Conservation (phyloP, 2,113 vertebrate species). For the Sylvia atricapilla region DNA sequence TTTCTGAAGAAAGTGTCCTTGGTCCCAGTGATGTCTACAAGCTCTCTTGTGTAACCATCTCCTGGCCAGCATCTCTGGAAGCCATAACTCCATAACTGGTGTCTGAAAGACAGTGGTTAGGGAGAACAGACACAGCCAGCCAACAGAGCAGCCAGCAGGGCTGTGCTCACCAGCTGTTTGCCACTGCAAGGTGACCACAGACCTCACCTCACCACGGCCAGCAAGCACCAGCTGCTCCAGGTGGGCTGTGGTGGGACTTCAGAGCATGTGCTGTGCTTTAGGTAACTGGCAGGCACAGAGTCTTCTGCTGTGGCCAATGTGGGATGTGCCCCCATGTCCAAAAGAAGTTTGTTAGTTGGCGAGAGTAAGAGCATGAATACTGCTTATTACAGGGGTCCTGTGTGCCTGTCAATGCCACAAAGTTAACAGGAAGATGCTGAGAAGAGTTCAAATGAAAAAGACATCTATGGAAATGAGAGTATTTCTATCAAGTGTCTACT, state of each 20-base stretch:
- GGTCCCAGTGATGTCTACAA: accelerated
- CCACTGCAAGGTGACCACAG: background rate
- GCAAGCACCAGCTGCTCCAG: background rate
- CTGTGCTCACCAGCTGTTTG: background rate
- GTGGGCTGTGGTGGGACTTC: accelerated
- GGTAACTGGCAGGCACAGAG: background rate
- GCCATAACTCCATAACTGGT: accelerated
- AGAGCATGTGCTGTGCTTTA: background rate
- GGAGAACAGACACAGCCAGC: background rate
- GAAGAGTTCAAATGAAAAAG: background rate
- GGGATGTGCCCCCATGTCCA: background rate
- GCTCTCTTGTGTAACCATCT: background rate
- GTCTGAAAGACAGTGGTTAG: background rate
- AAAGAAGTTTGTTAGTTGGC: background rate
- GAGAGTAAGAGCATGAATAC: background rate
- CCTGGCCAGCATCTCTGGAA: background rate
- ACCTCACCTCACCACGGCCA: accelerated
- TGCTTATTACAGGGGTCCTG: background rate
- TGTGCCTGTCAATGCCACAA: background rate
- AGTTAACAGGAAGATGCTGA: background rate
- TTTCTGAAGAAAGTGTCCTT: background rate
- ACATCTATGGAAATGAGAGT: accelerated
- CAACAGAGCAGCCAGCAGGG: background rate
- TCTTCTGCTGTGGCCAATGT: background rate
- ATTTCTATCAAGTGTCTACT: background rate